Evolutionary conservation across 2,113 vertebrate genomes (phyloP).

Genomic region (Caracal caracal): DNA sequence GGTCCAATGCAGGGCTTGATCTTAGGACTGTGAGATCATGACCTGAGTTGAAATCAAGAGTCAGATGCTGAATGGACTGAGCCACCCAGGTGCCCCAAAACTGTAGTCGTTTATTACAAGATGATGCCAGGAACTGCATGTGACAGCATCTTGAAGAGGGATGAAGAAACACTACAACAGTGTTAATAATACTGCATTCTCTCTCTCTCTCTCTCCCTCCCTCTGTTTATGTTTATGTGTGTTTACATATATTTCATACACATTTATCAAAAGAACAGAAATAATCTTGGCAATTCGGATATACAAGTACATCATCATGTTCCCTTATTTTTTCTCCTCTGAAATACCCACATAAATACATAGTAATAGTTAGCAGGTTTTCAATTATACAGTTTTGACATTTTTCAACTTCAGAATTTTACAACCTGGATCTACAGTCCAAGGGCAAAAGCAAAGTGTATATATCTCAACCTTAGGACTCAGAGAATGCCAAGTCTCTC

Average conservation of each 20-base stretch:
- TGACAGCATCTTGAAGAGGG: neutral
- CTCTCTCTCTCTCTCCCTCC: neutral
- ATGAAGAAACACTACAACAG: rapidly evolving
- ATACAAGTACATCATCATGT: conserved; percentile 46
- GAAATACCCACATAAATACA: conserved; percentile 68
- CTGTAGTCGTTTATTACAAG: neutral
- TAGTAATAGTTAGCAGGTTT: conserved; percentile 66
- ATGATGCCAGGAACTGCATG: neutral
- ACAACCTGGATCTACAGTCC: conserved; percentile 70
- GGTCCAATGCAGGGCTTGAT: too few species aligned
- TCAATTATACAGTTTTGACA: conserved; percentile 70
- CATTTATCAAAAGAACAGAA: conserved; percentile 54
- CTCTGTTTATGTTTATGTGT: neutral
- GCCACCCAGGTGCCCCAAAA: neutral
- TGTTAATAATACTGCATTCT: neutral
- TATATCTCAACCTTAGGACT: neutral
- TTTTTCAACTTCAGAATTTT: conserved; percentile 79
- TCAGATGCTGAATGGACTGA: too few species aligned
- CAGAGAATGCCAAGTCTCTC: neutral
- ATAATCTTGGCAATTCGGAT: neutral
- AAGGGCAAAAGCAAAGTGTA: conserved; percentile 6
- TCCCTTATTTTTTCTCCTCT: conserved; percentile 57
- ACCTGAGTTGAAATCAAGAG: too few species aligned
- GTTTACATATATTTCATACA: neutral
- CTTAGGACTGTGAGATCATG: too few species aligned